These are phyloP conservation scores for Calyptommatus sinebrachiatus DNA, from an alignment of 2,113 vertebrate species.

Conservation along the genomic window DNA sequence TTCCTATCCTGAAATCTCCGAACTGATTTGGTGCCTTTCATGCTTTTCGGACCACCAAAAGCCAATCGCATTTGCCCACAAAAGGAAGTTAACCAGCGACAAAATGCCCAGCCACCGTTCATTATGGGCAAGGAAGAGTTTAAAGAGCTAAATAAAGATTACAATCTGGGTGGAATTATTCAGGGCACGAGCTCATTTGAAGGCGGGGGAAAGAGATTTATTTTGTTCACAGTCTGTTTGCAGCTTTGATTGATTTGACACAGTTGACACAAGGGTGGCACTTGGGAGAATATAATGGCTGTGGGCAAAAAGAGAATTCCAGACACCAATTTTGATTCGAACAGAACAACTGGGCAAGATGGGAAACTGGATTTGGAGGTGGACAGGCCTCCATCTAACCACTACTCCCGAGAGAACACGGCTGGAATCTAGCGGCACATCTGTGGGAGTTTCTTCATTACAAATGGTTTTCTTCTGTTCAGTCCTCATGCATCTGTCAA, in stretches of 20 bases:
- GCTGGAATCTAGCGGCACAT: slow-evolving; percentile 27
- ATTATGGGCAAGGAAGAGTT: slow-evolving; percentile 55
- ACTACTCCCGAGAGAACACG: slow-evolving; percentile 40
- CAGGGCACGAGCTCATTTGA: slow-evolving; percentile 48
- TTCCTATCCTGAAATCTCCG: not conserved
- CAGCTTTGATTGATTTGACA: slow-evolving; percentile 49
- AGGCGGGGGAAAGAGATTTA: slow-evolving; percentile 14
- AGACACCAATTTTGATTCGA: slow-evolving; percentile 25
- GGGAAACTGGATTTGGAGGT: slow-evolving; percentile 18
- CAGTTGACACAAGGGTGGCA: slow-evolving; percentile 32
- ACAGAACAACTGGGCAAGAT: not conserved
- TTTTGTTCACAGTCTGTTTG: slow-evolving; percentile 62
- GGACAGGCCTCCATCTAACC: slow-evolving; percentile 18
- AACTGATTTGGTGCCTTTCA: slow-evolving; percentile 16
- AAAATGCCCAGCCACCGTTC: slow-evolving; percentile 56
- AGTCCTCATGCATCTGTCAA: rapidly evolving
- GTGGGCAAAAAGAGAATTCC: not conserved
- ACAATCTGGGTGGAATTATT: slow-evolving; percentile 66
- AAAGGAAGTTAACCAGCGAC: slow-evolving; percentile 53
- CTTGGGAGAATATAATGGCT: slow-evolving; percentile 28
- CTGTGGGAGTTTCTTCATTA: slow-evolving; percentile 20
- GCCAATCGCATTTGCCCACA: slow-evolving; percentile 10
- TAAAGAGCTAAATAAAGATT: slow-evolving; percentile 71
- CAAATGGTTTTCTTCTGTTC: not conserved
- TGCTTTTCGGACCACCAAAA: slow-evolving; percentile 1